A percentile compares a stretch with the other conserved stretches of the same genome.
Conservation (phyloP, 2,797 vertebrate species). For the Nannoperca obscura region DNA sequence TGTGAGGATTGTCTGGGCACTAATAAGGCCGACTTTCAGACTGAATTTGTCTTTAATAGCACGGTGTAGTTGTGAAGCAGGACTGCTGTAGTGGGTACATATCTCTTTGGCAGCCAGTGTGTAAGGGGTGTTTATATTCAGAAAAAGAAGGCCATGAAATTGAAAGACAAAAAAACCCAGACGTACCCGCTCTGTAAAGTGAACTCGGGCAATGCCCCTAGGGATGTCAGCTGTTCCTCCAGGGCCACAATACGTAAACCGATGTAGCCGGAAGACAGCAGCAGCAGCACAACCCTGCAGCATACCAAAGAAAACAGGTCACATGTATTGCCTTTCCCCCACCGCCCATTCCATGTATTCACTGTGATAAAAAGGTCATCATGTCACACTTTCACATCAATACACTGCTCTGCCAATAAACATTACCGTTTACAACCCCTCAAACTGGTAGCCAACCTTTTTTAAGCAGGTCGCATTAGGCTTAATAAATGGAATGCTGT, state of each 20-base stretch:
- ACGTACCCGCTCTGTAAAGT: conserved; percentile 82
- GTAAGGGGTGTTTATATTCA: neutral
- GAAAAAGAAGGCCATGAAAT: neutral
- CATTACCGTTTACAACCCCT: neutral
- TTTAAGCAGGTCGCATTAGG: neutral
- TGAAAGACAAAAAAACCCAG: neutral
- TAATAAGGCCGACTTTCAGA: neutral
- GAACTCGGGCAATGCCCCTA: conserved; percentile 84
- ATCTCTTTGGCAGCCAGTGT: neutral
- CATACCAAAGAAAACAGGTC: neutral
- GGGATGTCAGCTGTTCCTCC: conserved; percentile 87
- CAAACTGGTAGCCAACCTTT: neutral
- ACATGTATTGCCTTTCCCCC: neutral
- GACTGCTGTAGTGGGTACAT: neutral
- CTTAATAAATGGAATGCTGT: neutral
- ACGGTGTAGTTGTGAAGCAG: neutral
- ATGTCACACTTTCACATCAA: neutral
- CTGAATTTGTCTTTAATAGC: neutral
- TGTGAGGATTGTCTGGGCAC: neutral
- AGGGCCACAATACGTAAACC: conserved; percentile 89
- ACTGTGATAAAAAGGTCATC: neutral
- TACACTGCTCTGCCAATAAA: neutral
- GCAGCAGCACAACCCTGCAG: conserved; percentile 86
- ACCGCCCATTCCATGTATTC: too few relatives aligned
- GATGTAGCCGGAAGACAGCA: conserved; percentile 92